Base-by-base conservation (phyloP, 2,888 invertebrate species). In the Agrochola macilenta region DNA sequence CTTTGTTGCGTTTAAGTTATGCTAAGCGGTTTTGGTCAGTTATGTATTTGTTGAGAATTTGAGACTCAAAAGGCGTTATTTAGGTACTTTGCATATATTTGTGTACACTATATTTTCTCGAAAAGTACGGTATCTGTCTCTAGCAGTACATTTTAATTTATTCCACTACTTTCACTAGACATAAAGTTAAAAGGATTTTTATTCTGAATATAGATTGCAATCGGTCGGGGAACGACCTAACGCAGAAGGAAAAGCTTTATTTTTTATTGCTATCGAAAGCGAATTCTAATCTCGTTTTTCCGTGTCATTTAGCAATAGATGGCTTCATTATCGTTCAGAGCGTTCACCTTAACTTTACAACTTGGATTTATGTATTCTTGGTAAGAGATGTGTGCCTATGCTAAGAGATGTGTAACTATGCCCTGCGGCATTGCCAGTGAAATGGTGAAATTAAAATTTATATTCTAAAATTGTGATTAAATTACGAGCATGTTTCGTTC, bases 211-310 rank as follows among this genome's bases (percentile, higher is more conserved):
- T 76, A 79, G 60, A 82, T 79, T 74, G 69, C 79, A 86, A 75
- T 74, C 74, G 63, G 65, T 76, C 30, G 61, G 65, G 35, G 65
- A 72, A 52, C 60, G 72, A 82, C 63, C 82, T 78, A 85, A 83
- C 78, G 77, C 69, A 83, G 71, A 82, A 84, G 81, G 80, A 63
- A 79, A 80, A 76, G 74, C 80, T 83, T 83, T 88, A 88, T 88
- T 89, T 88, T 89, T 90, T 81, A 90, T 88, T 83, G 82, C 82
- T 71, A 79, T 84, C 66, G 68, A 87, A 89, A 82, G 84, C 86
- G 85, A 89, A 88, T 89, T 88, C 83, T 89, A 90, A 91, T 90
- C 89, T 90, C 84, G 79, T 89, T 88, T 83, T 90, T 89, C 88
- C 87, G 83, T 86, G 83, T 89, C 89, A 90, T 87, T 91, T 87